Evolutionary conservation across 2,888 invertebrate genomes (phyloP).

Genomic region (Eristalis pertinax): DNA sequence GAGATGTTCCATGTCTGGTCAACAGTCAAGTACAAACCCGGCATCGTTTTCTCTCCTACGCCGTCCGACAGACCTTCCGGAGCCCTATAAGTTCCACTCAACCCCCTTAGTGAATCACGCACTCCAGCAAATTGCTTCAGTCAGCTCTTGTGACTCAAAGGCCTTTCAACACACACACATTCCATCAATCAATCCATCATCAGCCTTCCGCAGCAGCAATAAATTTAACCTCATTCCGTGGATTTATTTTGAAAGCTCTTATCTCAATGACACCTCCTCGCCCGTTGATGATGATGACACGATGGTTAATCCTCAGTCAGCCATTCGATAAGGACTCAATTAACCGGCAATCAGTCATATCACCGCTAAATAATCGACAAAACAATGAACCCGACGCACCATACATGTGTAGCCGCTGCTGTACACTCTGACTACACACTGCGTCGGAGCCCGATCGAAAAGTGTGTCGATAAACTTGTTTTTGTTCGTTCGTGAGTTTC

Average conservation of each 20-base stretch:
- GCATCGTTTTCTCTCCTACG: too few species aligned
- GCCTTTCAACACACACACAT: background rate
- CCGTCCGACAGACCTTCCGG: too few species aligned
- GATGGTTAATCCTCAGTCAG: background rate
- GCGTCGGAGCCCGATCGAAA: background rate
- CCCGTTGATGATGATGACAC: background rate
- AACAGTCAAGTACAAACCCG: too few species aligned
- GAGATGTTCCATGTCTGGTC: too few species aligned
- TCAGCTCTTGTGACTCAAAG: too few species aligned
- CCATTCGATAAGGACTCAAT: background rate
- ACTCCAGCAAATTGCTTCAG: too few species aligned
- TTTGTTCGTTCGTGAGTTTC: background rate
- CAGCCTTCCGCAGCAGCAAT: background rate
- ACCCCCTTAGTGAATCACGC: too few species aligned
- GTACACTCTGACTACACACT: background rate
- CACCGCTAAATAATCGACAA: too few species aligned
- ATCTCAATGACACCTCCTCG: background rate
- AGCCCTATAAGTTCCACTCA: too few species aligned
- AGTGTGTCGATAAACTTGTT: conserved; percentile 22
- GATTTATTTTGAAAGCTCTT: background rate
- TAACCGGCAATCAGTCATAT: conserved; percentile 12
- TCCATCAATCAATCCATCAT: background rate
- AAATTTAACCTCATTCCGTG: background rate
- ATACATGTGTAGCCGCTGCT: background rate
- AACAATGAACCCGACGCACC: background rate